Evolutionary conservation across 1,140 invertebrate species (phyloP), one percentile per base, ranked within the genome.

Genomic region (Caenorhabditis tropicalis): DNA sequence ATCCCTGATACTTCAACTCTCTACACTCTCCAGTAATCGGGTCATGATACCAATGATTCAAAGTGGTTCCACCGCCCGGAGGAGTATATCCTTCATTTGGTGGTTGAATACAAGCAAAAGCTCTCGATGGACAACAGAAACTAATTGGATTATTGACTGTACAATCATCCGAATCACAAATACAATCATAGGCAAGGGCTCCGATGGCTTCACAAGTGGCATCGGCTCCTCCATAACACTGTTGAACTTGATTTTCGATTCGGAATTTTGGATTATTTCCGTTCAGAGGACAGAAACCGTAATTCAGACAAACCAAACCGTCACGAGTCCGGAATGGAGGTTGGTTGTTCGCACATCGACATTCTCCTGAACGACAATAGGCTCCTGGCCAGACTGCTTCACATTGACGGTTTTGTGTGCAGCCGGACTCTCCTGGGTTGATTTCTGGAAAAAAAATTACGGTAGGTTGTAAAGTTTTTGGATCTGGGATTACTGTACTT

Each of bases 71-170:
- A 49, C 89, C 89, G 24, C 89, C 89, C 15, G 89, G 89, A 15
- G 90, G 90, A n/a, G 90, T 91, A 85, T 90, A 90, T 70, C 89
- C 89, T 80, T 90, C 89, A 82, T 91, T 91, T 12, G 89, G 90
- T 29, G 89, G 90, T 74, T 91, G 90, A 53, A 90, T 90, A 53
- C 89, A 90, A 19, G 89, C 90, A 58, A 90, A 90, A 0, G 89
- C 89, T 86, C 89, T 48, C 10, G 89, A 91, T 0, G 89, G 89
- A 87, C 89, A 90, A 82, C 89, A 90, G 82, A 90, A 90, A 81
- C 88, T 89, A 83, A 90, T 90, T 7, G 89, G 89, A 79, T 91
- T 90, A 74, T 91, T 91, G 29, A 91, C 90, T 16, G 89, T 90
- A 83, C 89, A 90, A 36, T 90, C 89, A 65, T 90, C 89, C 31